These are phyloP conservation scores for Sylvia atricapilla DNA, from an alignment of 2,113 vertebrate genomes.

Conservation along the genomic window DNA sequence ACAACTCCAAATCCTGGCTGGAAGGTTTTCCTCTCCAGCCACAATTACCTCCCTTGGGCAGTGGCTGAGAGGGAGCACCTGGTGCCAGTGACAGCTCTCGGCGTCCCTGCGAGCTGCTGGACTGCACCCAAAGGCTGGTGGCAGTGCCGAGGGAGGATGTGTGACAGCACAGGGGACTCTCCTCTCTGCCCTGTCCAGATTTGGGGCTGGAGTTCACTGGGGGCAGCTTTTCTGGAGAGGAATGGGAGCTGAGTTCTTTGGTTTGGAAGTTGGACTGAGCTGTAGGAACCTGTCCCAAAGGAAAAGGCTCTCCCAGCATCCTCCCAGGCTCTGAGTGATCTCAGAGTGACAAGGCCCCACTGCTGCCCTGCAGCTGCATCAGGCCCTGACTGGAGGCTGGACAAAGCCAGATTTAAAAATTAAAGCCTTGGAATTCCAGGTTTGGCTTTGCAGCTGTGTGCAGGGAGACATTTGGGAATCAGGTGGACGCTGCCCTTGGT, in stretches of 20 bases:
- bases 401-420: not conserved
- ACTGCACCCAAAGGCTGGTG: not conserved
- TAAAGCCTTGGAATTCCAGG: not conserved
- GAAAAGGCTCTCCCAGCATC: not conserved
- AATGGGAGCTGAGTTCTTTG: not conserved
- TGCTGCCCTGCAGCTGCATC: not conserved
- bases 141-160: not conserved
- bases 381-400: not conserved
- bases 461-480: not conserved
- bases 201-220: not conserved
- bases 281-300: not conserved
- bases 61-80: not conserved
- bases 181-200: not conserved
- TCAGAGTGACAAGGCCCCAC: not conserved
- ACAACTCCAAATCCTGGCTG: not conserved
- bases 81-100: not conserved
- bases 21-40: not conserved
- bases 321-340: fast-evolving
- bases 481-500: not conserved
- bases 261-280: not conserved
- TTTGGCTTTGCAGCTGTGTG: not conserved
- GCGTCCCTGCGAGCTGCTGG: not conserved
- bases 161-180: not conserved
- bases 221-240: not conserved
- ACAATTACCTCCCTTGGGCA: not conserved